These are phyloP conservation scores for Orgyia antiqua DNA, from an alignment of 2,888 invertebrate genomes.

Conservation along the genomic window DNA sequence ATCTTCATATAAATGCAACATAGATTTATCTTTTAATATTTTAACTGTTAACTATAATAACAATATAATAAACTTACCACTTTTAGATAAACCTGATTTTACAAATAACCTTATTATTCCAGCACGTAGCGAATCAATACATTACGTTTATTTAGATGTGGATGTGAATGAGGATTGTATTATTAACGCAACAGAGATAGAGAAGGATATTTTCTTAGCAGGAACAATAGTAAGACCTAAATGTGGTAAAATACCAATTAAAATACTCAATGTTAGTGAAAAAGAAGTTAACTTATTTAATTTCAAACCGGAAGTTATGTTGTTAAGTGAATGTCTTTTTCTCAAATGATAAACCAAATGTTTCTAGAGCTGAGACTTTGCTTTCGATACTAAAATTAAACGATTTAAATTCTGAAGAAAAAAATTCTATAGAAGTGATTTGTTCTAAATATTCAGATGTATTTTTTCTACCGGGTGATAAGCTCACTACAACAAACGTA, in stretches of 20 bases:
- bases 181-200: too few species aligned
- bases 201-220: too few species aligned
- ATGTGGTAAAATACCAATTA: too few species aligned
- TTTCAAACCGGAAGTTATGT: background rate
- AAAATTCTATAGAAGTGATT: background rate
- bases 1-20: background rate
- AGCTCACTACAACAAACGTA: background rate
- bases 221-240: too few species aligned
- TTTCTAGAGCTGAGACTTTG: background rate
- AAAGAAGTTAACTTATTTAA: background rate
- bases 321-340: background rate
- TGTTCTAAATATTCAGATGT: conserved; percentile 1
- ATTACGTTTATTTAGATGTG: too few species aligned
- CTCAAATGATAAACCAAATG: background rate
- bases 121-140: too few species aligned
- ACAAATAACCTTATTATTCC: too few species aligned
- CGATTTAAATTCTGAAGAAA: conserved; percentile 1
- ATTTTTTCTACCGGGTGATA: conserved; percentile 1
- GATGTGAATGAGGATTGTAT: too few species aligned
- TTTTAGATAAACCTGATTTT: too few species aligned
- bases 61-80: too few species aligned
- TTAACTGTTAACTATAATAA: too few species aligned
- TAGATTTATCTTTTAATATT: too few species aligned
- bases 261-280: background rate
- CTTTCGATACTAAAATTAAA: background rate